Conservation (phyloP, 2,113 vertebrate species). For the Caranx melampygus region DNA sequence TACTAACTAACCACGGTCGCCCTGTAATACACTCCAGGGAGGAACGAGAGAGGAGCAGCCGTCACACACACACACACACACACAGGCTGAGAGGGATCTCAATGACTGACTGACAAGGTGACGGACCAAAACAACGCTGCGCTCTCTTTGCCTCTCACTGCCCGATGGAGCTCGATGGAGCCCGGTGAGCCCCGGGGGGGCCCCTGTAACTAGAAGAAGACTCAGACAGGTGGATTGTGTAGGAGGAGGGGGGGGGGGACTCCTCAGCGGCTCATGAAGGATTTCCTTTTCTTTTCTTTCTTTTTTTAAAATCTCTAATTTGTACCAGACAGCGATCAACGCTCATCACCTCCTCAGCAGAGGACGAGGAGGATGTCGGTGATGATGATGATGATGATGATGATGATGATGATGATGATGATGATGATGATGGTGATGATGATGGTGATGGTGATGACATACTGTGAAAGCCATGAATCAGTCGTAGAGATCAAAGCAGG, state of each 20-base stretch:
- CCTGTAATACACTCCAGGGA: constrained; percentile 38
- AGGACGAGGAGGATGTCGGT: not conserved
- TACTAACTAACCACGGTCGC: constrained; percentile 37
- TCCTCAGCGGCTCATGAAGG: constrained; percentile 76
- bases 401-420: not conserved
- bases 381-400: not conserved
- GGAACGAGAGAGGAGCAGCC: constrained; percentile 60
- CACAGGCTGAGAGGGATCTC: not conserved
- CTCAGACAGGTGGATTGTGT: constrained; percentile 7
- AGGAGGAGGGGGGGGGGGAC: not conserved
- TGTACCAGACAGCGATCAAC: constrained; percentile 35
- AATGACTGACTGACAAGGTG: not conserved
- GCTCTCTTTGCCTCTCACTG: constrained; percentile 36
- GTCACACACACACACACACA: not conserved
- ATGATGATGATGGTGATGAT: not conserved
- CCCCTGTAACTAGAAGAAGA: not conserved
- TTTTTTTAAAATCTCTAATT: constrained; percentile 36
- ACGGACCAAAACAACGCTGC: constrained; percentile 42
- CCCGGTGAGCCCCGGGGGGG: constrained; percentile 23
- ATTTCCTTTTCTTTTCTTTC: constrained; percentile 48
- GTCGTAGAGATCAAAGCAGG: constrained; percentile 46
- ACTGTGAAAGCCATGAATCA: constrained; percentile 66
- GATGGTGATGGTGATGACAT: not conserved
- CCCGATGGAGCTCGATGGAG: constrained; percentile 36
- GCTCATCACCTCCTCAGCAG: not conserved